Evolutionary conservation across 2,113 vertebrate species (phyloP).

Genomic region (Collichthys lucidus): DNA sequence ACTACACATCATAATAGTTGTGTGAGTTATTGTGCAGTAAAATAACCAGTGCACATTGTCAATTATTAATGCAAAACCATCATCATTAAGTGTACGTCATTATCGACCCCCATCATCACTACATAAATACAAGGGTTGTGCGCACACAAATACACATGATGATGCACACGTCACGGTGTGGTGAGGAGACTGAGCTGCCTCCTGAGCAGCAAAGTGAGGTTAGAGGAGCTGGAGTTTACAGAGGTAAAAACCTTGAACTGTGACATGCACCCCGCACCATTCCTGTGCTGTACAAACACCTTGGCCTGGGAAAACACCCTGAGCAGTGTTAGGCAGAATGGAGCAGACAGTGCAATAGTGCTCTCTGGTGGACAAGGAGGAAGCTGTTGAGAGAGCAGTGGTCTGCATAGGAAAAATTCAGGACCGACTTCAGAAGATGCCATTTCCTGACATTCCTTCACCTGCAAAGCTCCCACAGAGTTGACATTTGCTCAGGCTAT

Average conservation of each 20-base stretch:
- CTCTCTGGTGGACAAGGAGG: slow-evolving; percentile 57
- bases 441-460: slow-evolving; percentile 2
- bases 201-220: slow-evolving; percentile 6
- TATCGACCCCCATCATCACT: neutral
- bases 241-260: neutral
- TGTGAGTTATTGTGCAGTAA: neutral
- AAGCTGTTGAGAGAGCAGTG: neutral
- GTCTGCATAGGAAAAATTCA: neutral
- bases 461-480: neutral
- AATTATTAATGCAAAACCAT: neutral
- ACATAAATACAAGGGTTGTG: neutral
- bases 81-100: neutral
- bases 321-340: neutral
- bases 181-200: neutral
- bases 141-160: neutral
- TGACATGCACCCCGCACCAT: slow-evolving; percentile 9
- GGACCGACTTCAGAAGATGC: neutral
- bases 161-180: neutral
- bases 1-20: neutral
- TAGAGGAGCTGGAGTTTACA: slow-evolving; percentile 1
- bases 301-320: slow-evolving; percentile 52
- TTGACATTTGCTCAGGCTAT: neutral
- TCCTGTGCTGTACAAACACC: neutral
- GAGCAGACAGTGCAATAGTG: slow-evolving; percentile 30
- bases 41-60: neutral